Percentiles rank a stretch among this genome's conserved stretches.
Conservation (phyloP, 2,113 vertebrate species). For the Ciconia stormi region DNA sequence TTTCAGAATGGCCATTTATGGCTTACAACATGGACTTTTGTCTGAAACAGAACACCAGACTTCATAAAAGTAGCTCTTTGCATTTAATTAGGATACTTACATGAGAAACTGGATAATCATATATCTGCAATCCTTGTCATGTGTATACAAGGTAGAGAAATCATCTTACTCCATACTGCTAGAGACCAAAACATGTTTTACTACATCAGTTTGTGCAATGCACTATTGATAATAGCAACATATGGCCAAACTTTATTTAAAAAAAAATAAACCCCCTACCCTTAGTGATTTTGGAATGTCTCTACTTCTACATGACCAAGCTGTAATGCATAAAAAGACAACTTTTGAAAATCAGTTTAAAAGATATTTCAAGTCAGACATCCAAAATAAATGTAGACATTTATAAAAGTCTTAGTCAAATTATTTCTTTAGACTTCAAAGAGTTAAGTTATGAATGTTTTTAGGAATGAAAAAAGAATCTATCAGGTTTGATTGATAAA, state of each 20-base stretch:
- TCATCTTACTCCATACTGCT: background rate
- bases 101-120: background rate
- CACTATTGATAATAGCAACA: background rate
- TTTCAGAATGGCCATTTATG: background rate
- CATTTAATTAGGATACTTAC: background rate
- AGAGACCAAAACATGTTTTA: background rate
- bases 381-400: background rate
- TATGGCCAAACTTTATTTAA: background rate
- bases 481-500: constrained; percentile 81
- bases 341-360: background rate
- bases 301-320: background rate
- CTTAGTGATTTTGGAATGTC: background rate
- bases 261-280: background rate
- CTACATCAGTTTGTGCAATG: background rate
- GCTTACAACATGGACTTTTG: background rate
- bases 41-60: background rate
- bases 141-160: background rate
- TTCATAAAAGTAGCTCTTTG: background rate
- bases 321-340: background rate
- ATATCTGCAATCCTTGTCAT: background rate
- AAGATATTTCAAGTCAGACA: background rate
- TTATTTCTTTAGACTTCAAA: constrained; percentile 25
- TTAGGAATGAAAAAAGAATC: constrained; percentile 59
- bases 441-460: constrained; percentile 72
- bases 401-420: background rate